Evolutionary conservation across 1,140 invertebrate genomes (phyloP).

Genomic region (Oryctes rhinoceros): DNA sequence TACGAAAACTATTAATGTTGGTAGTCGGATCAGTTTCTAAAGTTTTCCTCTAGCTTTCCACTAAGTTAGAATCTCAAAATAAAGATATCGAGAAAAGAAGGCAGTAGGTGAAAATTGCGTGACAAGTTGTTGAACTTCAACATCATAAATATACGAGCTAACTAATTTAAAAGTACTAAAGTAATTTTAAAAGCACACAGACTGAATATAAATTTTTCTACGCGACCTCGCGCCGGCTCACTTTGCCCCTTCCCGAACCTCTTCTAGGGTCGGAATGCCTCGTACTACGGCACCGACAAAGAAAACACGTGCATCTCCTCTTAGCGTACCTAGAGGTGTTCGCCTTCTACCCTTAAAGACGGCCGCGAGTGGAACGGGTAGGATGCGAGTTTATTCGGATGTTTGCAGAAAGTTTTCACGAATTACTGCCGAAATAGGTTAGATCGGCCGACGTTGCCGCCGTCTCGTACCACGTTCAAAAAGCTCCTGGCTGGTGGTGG

Average conservation of each 20-base stretch:
- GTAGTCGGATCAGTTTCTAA: too few relatives aligned
- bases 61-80: not conserved
- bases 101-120: constrained; percentile 1
- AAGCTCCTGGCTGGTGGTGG: not conserved
- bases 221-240: not conserved
- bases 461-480: constrained; percentile 18
- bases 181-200: constrained; percentile 55
- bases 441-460: constrained; percentile 41
- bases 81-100: not conserved
- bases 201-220: constrained; percentile 52
- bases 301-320: constrained; percentile 51
- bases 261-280: not conserved
- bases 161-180: constrained; percentile 57
- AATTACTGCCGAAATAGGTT: constrained; percentile 56
- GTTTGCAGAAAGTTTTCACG: constrained; percentile 55
- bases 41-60: too few relatives aligned
- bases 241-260: not conserved
- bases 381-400: constrained; percentile 52
- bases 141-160: constrained; percentile 55
- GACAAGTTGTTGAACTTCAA: constrained; percentile 37
- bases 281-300: constrained; percentile 40
- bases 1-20: too few relatives aligned
- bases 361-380: not conserved
- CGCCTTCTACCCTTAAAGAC: not conserved
- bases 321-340: not conserved